phyloP scores from a whole-genome alignment of 1,140 invertebrate species.

The Contarinia nasturtii region DNA sequence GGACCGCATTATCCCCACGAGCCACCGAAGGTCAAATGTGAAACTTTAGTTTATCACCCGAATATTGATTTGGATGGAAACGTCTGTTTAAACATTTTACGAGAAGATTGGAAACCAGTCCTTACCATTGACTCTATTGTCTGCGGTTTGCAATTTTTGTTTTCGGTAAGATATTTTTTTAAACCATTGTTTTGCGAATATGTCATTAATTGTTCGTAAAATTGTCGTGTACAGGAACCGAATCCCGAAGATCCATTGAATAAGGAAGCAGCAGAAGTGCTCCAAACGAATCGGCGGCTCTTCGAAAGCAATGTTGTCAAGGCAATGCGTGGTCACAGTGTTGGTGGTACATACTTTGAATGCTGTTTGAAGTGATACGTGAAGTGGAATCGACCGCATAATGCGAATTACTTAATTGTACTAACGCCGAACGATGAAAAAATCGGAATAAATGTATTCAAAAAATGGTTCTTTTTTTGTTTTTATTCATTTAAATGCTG shows the following conservation, averaged over 20 bases:
- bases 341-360: constrained; percentile 86
- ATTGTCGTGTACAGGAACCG: constrained; percentile 58
- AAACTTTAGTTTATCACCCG: constrained; percentile 85
- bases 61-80: constrained; percentile 92
- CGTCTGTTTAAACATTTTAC: constrained; percentile 83
- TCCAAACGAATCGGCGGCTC: constrained; percentile 80
- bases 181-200: too few relatives aligned
- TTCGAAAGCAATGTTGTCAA: constrained; percentile 94
- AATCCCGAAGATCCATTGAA: constrained; percentile 97
- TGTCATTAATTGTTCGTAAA: too few relatives aligned
- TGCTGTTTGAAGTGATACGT: constrained; percentile 82
- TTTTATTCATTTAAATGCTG: too few relatives aligned
- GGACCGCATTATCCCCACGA: constrained; percentile 94
- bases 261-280: constrained; percentile 95
- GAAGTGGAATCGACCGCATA: too few relatives aligned
- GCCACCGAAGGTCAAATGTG: constrained; percentile 88
- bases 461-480: too few relatives aligned
- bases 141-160: constrained; percentile 94
- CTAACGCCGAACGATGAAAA: too few relatives aligned
- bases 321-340: constrained; percentile 87
- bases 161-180: constrained; percentile 66
- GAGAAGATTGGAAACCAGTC: constrained; percentile 98
- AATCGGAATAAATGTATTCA: too few relatives aligned
- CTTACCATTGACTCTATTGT: constrained; percentile 95
- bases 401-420: too few relatives aligned